Evolutionary conservation across 1,140 invertebrate genomes (phyloP).

Genomic region (Lepidurus packardi): DNA sequence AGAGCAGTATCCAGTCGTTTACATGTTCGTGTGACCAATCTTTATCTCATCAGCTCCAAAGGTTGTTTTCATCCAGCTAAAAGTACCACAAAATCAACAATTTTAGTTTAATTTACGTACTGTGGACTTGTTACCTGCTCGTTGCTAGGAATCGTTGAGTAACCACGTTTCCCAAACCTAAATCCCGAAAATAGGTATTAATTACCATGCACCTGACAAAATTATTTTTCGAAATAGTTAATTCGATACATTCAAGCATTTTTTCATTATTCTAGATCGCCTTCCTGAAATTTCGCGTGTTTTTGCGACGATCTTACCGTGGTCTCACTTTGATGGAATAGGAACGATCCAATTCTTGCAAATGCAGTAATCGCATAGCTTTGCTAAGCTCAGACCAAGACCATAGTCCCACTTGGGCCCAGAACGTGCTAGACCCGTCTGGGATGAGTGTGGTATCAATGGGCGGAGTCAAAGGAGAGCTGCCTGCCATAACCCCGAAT

Average conservation of each 20-base stretch:
- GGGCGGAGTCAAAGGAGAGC: constrained; percentile 22
- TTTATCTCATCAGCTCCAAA: background rate
- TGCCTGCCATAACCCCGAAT: constrained; percentile 24
- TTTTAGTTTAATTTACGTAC: background rate
- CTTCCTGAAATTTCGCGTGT: background rate
- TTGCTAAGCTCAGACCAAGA: constrained; percentile 20
- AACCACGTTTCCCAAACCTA: constrained; percentile 8
- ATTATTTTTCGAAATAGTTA: background rate
- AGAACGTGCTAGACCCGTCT: background rate
- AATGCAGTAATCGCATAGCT: constrained; percentile 27
- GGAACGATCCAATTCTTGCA: constrained; percentile 22
- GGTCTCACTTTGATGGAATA: constrained; percentile 28
- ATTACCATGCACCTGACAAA: background rate
- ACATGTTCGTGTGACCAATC: background rate
- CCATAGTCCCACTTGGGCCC: constrained; percentile 8
- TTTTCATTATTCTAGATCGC: no score
- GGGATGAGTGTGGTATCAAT: background rate
- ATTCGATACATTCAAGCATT: no score
- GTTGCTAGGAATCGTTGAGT: background rate
- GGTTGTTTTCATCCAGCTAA: background rate
- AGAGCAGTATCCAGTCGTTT: background rate
- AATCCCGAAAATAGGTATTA: background rate
- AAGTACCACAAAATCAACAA: background rate
- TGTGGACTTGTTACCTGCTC: background rate
- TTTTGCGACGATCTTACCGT: constrained; percentile 22